Percentiles rank a stretch among this genome's conserved stretches.
Conservation (phyloP, 2,888 invertebrate species). For the Eupithecia vulgata region DNA sequence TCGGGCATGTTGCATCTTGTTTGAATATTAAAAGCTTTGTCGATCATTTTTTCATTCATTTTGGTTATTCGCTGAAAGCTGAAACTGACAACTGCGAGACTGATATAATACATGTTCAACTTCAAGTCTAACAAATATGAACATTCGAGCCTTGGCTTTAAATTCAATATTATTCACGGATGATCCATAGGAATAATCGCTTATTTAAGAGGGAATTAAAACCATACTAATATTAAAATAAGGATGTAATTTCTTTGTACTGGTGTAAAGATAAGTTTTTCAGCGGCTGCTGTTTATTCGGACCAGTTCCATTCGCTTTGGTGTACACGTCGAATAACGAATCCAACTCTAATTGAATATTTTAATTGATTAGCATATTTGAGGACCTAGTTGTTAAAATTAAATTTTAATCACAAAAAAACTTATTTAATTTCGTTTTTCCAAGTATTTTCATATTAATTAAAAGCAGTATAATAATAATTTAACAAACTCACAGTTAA, state of each 20-base stretch:
- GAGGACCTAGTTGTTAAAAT: background rate
- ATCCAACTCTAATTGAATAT: background rate
- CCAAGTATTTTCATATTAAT: too few relatives aligned
- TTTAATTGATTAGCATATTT: background rate
- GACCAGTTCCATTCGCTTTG: background rate
- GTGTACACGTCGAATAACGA: background rate
- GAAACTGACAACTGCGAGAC: conserved; percentile 19
- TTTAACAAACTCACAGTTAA: background rate
- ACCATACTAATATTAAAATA: background rate
- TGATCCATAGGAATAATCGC: background rate
- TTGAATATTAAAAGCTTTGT: conserved; percentile 32
- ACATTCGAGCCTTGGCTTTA: background rate
- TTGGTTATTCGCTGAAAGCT: conserved; percentile 19
- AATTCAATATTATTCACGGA: background rate
- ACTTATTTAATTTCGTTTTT: too few relatives aligned
- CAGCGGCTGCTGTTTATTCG: background rate
- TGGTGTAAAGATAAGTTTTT: background rate
- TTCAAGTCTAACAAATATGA: background rate
- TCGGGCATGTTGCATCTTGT: conserved; percentile 27
- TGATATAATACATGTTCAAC: background rate
- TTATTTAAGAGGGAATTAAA: background rate
- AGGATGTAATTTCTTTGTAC: background rate
- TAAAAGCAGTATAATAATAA: background rate
- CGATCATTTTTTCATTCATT: conserved; percentile 16
- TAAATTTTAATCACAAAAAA: background rate